Conservation (phyloP, 53 echinoderm and acorn worm genomes). For the Astropecten irregularis region DNA sequence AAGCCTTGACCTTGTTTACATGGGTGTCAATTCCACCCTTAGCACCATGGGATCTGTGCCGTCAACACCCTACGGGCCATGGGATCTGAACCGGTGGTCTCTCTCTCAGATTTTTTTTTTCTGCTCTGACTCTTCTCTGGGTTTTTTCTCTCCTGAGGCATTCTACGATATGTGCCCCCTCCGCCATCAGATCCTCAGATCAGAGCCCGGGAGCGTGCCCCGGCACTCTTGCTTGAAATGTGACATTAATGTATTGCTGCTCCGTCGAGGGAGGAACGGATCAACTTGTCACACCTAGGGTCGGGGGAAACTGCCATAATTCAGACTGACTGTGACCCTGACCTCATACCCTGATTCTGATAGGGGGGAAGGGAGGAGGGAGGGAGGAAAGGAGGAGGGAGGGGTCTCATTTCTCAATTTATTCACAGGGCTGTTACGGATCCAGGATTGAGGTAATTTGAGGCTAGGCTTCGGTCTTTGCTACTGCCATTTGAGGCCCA, state of each 20-base stretch:
- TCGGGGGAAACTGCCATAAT: constrained; percentile 10
- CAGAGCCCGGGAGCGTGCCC: no score
- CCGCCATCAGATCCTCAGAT: no score
- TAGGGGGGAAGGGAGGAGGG: constrained; percentile 8
- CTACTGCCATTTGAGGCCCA: no score
- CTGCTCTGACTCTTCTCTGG: no score
- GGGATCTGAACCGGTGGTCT: background rate
- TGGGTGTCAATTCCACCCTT: constrained; percentile 4
- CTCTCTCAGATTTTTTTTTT: no score
- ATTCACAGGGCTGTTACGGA: no score
- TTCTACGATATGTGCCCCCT: no score
- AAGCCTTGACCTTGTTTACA: constrained; percentile 51
- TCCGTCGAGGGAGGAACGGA: background rate
- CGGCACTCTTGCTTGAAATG: background rate
- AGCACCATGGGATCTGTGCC: background rate
- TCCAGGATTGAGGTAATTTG: no score
- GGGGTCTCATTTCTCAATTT: no score
- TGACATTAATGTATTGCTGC: constrained; percentile 13
- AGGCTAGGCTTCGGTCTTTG: no score
- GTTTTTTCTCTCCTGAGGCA: no score
- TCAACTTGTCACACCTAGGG: background rate
- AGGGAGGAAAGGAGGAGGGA: constrained; percentile 2
- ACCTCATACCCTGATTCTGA: background rate
- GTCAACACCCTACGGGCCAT: background rate
- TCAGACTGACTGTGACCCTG: background rate